These are phyloP conservation scores for Phenacoccus solenopsis DNA, from an alignment of 1,140 invertebrate genomes.

Conservation along the genomic window DNA sequence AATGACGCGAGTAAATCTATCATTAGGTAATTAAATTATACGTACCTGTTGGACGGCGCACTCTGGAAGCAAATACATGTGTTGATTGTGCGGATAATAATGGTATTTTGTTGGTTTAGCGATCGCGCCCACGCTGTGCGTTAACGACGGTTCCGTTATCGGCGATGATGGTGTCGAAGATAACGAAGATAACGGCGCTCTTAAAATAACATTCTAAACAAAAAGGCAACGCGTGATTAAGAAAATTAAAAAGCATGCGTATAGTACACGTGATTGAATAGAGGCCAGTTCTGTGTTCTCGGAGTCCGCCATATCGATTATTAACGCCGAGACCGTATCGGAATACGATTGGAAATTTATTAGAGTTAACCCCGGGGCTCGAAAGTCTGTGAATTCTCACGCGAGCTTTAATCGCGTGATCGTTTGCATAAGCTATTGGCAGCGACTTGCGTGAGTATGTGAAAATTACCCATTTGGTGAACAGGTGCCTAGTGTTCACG, in stretches of 20 bases:
- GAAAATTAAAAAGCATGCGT: neutral
- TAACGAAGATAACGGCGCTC: neutral
- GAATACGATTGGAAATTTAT: too few species aligned
- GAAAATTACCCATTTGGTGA: neutral
- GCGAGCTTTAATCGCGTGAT: too few species aligned
- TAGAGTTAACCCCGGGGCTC: too few species aligned
- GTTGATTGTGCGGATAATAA: slow-evolving; percentile 86
- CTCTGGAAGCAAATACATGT: slow-evolving; percentile 78
- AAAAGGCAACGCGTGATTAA: neutral
- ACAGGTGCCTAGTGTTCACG: neutral
- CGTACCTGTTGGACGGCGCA: slow-evolving; percentile 80
- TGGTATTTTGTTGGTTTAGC: slow-evolving; percentile 78
- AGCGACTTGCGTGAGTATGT: too few species aligned
- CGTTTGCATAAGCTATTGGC: too few species aligned
- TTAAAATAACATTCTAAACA: slow-evolving; percentile 13
- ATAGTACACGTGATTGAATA: too few species aligned
- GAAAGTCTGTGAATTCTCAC: too few species aligned
- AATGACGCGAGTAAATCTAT: too few species aligned
- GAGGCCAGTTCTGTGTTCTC: too few species aligned
- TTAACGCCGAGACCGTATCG: too few species aligned
- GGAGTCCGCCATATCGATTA: too few species aligned
- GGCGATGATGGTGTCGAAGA: slow-evolving; percentile 13
- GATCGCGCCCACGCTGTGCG: slow-evolving; percentile 6
- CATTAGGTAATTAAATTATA: neutral
- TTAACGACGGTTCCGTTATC: slow-evolving; percentile 6